Percentiles rank a stretch among this genome's conserved stretches.
These are phyloP conservation scores for Tiphia femorata DNA, from an alignment of 2,888 invertebrate genomes.

Conservation along the genomic window DNA sequence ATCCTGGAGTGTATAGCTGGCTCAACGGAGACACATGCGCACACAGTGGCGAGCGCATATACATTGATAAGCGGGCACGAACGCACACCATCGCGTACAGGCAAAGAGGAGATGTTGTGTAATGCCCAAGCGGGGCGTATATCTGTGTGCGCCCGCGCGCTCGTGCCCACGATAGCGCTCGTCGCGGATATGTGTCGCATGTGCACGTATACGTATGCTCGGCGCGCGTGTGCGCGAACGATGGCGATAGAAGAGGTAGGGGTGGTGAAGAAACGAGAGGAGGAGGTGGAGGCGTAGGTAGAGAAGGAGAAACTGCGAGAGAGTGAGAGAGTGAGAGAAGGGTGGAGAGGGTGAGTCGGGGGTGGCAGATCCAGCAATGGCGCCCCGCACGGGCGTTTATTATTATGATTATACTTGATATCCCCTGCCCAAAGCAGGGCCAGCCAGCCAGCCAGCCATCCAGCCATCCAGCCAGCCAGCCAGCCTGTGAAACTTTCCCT, in stretches of 20 bases:
- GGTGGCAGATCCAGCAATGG: conserved; percentile 62
- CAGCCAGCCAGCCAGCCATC: conserved; percentile 60
- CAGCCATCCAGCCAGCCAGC: too few relatives aligned
- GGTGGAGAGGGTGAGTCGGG: conserved; percentile 31
- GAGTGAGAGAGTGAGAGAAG: conserved; percentile 15
- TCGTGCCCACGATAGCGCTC: conserved; percentile 13
- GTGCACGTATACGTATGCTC: conserved; percentile 18
- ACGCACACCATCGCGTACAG: conserved; percentile 9
- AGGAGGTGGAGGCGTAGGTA: not conserved
- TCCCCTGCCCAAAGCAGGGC: conserved; percentile 68
- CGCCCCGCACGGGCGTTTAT: conserved; percentile 66
- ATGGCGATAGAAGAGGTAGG: conserved; percentile 38
- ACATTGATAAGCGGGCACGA: conserved; percentile 28
- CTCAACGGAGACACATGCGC: conserved; percentile 39
- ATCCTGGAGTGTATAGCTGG: conserved; percentile 60
- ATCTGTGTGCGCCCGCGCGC: conserved; percentile 30
- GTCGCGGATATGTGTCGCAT: conserved; percentile 10
- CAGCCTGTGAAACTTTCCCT: conserved; percentile 68
- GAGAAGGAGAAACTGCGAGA: conserved; percentile 13
- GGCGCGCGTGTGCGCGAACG: conserved; percentile 41
- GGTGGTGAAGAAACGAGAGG: conserved; percentile 18
- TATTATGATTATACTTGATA: conserved; percentile 68
- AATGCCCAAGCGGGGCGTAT: conserved; percentile 45
- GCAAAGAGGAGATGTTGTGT: conserved; percentile 35
- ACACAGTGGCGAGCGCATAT: conserved; percentile 33